phyloP scores from a whole-genome alignment of 1,140 invertebrate species.

The Halictus rubicundus region DNA sequence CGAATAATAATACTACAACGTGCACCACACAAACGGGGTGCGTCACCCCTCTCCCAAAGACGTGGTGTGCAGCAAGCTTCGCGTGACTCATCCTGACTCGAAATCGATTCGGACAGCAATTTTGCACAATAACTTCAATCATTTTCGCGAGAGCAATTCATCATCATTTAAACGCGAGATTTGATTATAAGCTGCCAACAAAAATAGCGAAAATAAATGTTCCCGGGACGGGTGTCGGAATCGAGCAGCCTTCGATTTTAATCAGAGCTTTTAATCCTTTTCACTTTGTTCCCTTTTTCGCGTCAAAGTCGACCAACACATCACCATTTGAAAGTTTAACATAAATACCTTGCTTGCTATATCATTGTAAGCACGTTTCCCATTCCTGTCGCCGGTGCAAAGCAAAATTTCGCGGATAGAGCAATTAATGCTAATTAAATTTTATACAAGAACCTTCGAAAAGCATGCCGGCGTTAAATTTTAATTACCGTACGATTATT shows the following conservation, averaged over 20 bases:
- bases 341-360: too few relatives aligned
- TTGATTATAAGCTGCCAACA: too few relatives aligned
- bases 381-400: background rate
- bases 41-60: constrained; percentile 41
- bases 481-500: constrained; percentile 23
- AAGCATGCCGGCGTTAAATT: background rate
- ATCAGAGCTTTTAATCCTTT: too few relatives aligned
- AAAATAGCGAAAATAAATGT: too few relatives aligned
- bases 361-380: too few relatives aligned
- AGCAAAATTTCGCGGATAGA: background rate
- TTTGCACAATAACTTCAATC: background rate
- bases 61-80: constrained; percentile 64
- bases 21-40: constrained; percentile 41
- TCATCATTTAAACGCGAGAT: too few relatives aligned
- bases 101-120: background rate
- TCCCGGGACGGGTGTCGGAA: too few relatives aligned
- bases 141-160: background rate
- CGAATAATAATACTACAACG: constrained; percentile 17
- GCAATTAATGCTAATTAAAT: constrained; percentile 13
- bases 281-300: too few relatives aligned
- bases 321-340: too few relatives aligned
- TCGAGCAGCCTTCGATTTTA: too few relatives aligned
- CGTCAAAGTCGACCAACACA: too few relatives aligned
- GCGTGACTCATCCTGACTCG: constrained; percentile 63
- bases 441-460: background rate